Conservation (phyloP, 2,113 vertebrate genomes). For the Talpa occidentalis region DNA sequence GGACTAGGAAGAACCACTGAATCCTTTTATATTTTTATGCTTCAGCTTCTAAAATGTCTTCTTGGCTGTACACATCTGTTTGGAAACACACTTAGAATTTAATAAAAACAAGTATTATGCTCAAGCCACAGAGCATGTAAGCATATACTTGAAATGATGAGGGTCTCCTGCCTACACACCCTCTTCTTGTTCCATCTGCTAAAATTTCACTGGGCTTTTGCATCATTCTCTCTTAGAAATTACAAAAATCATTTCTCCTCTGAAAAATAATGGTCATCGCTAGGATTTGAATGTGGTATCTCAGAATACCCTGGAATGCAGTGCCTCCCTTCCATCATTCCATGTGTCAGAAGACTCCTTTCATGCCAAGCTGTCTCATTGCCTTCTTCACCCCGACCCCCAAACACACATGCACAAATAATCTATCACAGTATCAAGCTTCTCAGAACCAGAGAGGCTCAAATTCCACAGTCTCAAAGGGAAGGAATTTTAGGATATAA, state of each 20-base stretch:
- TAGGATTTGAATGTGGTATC: not conserved
- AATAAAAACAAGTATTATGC: not conserved
- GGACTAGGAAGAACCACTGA: not conserved
- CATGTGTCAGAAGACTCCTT: not conserved
- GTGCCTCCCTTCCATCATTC: not conserved
- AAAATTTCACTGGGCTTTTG: not conserved
- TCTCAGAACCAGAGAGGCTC: conserved; percentile 1
- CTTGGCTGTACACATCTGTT: not conserved
- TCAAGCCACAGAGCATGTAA: not conserved
- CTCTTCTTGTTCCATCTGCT: not conserved
- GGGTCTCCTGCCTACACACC: not conserved
- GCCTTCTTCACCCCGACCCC: not conserved
- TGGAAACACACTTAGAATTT: conserved; percentile 30
- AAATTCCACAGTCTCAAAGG: conserved; percentile 68
- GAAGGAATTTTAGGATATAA: conserved; percentile 67
- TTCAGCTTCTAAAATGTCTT: conserved; percentile 1
- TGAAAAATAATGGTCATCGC: not conserved
- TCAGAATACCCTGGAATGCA: not conserved
- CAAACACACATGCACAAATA: not conserved
- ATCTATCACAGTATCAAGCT: conserved; percentile 7
- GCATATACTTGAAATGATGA: not conserved
- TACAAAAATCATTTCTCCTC: not conserved
- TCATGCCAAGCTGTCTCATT: not conserved
- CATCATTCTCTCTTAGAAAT: not conserved
- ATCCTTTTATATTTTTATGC: not conserved